These are phyloP conservation scores for Ophraella communa DNA, from an alignment of 2,888 invertebrate genomes.

Conservation along the genomic window DNA sequence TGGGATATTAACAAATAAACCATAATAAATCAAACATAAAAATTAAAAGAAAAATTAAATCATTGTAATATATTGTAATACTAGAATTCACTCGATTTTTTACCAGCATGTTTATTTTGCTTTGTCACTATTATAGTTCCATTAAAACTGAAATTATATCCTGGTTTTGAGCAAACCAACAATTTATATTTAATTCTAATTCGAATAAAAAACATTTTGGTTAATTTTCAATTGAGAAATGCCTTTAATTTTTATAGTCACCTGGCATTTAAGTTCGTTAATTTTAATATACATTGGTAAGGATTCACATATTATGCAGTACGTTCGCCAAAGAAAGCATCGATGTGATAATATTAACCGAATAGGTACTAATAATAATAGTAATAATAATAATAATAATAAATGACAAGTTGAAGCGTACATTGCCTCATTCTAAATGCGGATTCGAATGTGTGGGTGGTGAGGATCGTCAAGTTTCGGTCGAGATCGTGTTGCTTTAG, in stretches of 20 bases:
- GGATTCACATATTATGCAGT: conserved; percentile 1
- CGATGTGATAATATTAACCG: conserved; percentile 23
- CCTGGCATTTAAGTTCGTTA: not conserved
- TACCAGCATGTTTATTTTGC: too few species aligned
- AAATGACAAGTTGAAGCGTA: conserved; percentile 24
- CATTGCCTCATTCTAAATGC: conserved; percentile 23
- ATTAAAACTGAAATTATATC: too few species aligned
- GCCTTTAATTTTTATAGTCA: not conserved
- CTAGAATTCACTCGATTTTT: too few species aligned
- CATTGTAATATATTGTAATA: too few species aligned
- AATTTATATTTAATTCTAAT: too few species aligned
- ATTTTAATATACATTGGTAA: not conserved
- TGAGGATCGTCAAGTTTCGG: conserved; percentile 45
- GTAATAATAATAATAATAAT: too few species aligned
- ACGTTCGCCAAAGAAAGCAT: conserved; percentile 10
- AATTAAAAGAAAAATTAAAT: too few species aligned
- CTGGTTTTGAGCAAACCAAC: too few species aligned
- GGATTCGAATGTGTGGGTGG: conserved; percentile 40
- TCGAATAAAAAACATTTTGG: not conserved
- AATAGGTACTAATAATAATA: conserved; percentile 24
- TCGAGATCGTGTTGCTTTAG: conserved; percentile 44
- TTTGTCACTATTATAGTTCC: too few species aligned
- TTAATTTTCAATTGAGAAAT: not conserved
- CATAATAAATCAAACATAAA: too few species aligned
- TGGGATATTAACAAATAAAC: too few species aligned